Evolutionary conservation across 2,113 vertebrate genomes (phyloP).

Genomic region (Perca fluviatilis): DNA sequence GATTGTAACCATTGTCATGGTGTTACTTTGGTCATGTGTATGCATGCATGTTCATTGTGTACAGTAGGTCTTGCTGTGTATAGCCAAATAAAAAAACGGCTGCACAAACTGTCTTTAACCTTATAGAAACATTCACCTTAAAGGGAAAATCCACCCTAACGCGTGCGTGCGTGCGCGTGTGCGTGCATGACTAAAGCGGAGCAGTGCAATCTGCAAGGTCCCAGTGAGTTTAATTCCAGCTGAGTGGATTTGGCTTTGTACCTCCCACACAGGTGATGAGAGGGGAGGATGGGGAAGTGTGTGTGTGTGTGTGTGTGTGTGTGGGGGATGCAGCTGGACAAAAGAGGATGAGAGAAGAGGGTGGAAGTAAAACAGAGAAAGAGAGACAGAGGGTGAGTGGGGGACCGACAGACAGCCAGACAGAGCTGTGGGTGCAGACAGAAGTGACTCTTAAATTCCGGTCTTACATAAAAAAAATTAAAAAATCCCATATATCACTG

Average conservation of each 20-base stretch:
- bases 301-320: too few species aligned
- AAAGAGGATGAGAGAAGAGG: constrained; percentile 40
- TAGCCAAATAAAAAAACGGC: not conserved
- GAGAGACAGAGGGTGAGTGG: not conserved
- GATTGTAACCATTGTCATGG: not conserved
- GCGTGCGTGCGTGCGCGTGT: constrained; percentile 4
- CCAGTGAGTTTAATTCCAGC: constrained; percentile 73
- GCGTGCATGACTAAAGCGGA: constrained; percentile 42
- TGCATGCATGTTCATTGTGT: too few species aligned
- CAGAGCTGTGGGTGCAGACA: not conserved
- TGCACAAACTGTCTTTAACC: too few species aligned
- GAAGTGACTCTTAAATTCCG: constrained; percentile 36
- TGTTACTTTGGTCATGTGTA: too few species aligned
- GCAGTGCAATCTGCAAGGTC: constrained; percentile 64
- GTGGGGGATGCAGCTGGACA: constrained; percentile 21
- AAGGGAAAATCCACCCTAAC: not conserved
- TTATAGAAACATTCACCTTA: not conserved
- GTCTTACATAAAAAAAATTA: constrained; percentile 2
- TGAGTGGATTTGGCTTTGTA: constrained; percentile 76
- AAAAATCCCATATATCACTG: not conserved
- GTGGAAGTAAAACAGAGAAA: constrained; percentile 28
- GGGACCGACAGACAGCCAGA: constrained; percentile 3
- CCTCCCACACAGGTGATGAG: constrained; percentile 76
- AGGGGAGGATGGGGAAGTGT: constrained; percentile 24
- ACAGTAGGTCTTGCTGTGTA: not conserved